These are phyloP conservation scores for Pristiophorus japonicus DNA, from an alignment of 2,113 vertebrate genomes.

Conservation along the genomic window DNA sequence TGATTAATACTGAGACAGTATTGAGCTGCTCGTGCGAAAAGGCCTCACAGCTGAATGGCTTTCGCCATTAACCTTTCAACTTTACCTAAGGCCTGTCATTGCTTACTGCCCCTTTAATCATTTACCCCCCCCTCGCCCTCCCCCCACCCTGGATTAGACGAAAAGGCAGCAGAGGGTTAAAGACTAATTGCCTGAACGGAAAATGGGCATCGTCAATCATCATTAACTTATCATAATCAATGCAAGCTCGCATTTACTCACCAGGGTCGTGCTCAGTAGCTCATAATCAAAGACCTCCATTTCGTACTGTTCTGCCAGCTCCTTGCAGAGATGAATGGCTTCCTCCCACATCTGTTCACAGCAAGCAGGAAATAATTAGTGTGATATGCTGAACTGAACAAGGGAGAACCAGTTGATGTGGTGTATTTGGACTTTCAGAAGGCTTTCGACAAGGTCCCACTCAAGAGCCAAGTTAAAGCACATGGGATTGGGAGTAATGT, in stretches of 20 bases:
- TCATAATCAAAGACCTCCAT: slow-evolving; percentile 48
- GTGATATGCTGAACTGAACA: too few species aligned
- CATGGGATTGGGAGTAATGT: too few species aligned
- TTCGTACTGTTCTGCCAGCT: slow-evolving; percentile 52
- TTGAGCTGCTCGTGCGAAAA: background rate
- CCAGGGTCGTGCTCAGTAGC: slow-evolving; percentile 53
- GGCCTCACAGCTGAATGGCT: background rate
- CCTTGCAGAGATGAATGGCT: slow-evolving; percentile 54
- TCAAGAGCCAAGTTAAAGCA: too few species aligned
- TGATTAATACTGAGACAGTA: background rate
- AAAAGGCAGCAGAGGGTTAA: background rate
- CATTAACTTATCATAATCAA: slow-evolving; percentile 32
- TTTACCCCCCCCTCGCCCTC: too few species aligned
- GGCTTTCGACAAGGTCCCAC: too few species aligned
- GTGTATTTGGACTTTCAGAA: too few species aligned
- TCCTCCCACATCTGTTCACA: slow-evolving; percentile 55
- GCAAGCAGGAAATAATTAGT: background rate
- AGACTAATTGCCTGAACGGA: background rate
- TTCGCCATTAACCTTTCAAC: background rate
- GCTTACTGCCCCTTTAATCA: background rate
- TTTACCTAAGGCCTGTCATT: background rate
- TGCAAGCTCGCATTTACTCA: slow-evolving; percentile 41
- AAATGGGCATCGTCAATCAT: slow-evolving; percentile 2
- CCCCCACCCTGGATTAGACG: background rate
- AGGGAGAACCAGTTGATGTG: too few species aligned